phyloP scores from a whole-genome alignment of 2,888 invertebrate genomes.

The Mesoligia furuncula region DNA sequence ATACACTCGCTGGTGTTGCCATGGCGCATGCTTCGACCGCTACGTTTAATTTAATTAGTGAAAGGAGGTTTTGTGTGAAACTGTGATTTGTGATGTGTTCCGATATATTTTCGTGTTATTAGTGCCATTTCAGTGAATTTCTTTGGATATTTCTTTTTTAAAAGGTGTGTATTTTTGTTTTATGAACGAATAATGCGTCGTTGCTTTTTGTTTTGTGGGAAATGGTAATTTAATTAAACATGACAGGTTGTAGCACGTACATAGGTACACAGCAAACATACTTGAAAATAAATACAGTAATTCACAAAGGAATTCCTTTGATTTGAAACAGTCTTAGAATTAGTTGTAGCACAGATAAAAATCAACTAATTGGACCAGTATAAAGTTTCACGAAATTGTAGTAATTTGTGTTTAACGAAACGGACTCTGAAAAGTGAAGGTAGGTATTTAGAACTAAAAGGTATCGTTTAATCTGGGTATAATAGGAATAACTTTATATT shows the following conservation, averaged over 20 bases:
- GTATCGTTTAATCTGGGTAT: not conserved
- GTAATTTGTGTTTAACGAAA: not conserved
- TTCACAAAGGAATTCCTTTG: not conserved
- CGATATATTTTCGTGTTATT: conserved; percentile 68
- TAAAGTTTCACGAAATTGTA: not conserved
- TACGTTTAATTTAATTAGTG: conserved; percentile 88
- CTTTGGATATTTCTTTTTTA: conserved; percentile 70
- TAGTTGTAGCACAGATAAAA: not conserved
- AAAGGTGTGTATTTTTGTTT: conserved; percentile 72
- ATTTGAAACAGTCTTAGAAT: not conserved
- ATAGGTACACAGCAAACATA: conserved; percentile 32
- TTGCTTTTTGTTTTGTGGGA: conserved; percentile 16
- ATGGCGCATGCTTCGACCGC: conserved; percentile 82
- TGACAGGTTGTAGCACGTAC: conserved; percentile 55
- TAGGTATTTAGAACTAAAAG: conserved; percentile 16
- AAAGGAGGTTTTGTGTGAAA: conserved; percentile 78
- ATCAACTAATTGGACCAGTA: not conserved
- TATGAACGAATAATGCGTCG: not conserved
- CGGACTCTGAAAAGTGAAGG: conserved; percentile 19
- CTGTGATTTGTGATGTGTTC: conserved; percentile 85
- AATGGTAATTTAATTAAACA: conserved; percentile 62
- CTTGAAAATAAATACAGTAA: conserved; percentile 37
- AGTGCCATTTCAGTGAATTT: conserved; percentile 69
- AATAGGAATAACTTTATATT: not conserved
- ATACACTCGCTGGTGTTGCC: conserved; percentile 74